Evolutionary conservation across 2,113 vertebrate genomes (phyloP), one percentile per base, ranked within the genome.

Genomic region (Caranx ignobilis): DNA sequence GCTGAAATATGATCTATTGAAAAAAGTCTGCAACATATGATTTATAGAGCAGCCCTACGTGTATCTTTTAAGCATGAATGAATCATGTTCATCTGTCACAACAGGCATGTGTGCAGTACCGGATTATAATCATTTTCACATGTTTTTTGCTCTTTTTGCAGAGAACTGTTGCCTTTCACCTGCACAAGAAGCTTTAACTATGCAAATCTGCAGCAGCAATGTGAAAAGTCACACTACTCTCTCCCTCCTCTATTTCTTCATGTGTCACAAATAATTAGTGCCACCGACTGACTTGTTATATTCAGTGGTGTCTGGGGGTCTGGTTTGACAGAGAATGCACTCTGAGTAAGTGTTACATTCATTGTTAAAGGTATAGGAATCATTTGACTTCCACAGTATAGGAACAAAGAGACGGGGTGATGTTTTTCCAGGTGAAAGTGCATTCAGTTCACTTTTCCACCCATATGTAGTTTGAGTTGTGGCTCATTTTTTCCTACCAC

Each of bases 81-180:
- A 75, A 69, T 63, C 52, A 62, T 78, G 64, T 71, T 60, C 67
- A 73, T 81, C 45, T 8, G 31, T 66, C 60, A 64, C 26, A 34
- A 39, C 18, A 32, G 70, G 77, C 79, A 70, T 35, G 41, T 7
- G 16, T 70, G 57, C 13, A 0, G 2, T 37, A 54, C 62, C 54
- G 61, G 39, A 45, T 34, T 11, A 63, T 73, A 72, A 81, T 69
- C 41, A 52, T 5, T 52, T 80, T 75, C 47, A 18, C 32, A 15
- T 72, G 37, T 43, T 74, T 63, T 63, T 52, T n/a, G 31, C 31
- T 68, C 56, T 4, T 3, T 77, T 35, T 61, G 8, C 18, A 37
- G 13, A 45, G 67, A 69, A 77, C 69, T 63, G 2, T 10, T 41
- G 8, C 39, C 8, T 41, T 1, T 7, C 0, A 11, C 37, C 19